phyloP scores from a whole-genome alignment of 1,140 invertebrate species.

The Telenomus remus region DNA sequence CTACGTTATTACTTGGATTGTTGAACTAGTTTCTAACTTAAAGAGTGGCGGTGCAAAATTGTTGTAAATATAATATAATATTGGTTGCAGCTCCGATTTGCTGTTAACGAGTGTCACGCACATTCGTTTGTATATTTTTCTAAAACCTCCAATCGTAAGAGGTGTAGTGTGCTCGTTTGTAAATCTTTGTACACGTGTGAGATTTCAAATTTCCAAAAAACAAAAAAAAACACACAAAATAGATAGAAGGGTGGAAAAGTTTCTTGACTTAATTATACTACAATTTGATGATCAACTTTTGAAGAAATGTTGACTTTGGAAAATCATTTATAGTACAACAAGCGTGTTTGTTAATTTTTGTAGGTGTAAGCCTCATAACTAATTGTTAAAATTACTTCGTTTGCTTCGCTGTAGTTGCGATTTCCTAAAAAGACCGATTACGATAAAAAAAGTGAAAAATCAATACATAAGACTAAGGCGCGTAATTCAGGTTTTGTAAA shows the following conservation, averaged over 20 bases:
- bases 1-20: conserved; percentile 3
- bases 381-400: too few relatives aligned
- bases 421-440: too few relatives aligned
- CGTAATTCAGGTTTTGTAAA: conserved; percentile 5
- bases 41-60: conserved; percentile 9
- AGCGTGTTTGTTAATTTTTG: too few relatives aligned
- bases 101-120: conserved; percentile 38
- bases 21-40: conserved; percentile 6
- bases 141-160: conserved; percentile 39
- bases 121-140: conserved; percentile 48
- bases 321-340: too few relatives aligned
- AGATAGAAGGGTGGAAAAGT: too few relatives aligned
- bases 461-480: neutral
- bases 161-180: conserved; percentile 25
- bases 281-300: too few relatives aligned
- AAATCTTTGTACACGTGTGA: conserved; percentile 36
- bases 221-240: too few relatives aligned
- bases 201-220: neutral
- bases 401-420: too few relatives aligned
- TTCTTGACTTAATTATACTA: too few relatives aligned
- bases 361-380: too few relatives aligned
- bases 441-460: neutral
- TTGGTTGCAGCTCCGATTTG: conserved; percentile 28
- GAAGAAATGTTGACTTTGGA: too few relatives aligned
- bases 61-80: conserved; percentile 36